Base-by-base conservation (phyloP, 2,797 vertebrate species). In the Gambelia wislizenii region DNA sequence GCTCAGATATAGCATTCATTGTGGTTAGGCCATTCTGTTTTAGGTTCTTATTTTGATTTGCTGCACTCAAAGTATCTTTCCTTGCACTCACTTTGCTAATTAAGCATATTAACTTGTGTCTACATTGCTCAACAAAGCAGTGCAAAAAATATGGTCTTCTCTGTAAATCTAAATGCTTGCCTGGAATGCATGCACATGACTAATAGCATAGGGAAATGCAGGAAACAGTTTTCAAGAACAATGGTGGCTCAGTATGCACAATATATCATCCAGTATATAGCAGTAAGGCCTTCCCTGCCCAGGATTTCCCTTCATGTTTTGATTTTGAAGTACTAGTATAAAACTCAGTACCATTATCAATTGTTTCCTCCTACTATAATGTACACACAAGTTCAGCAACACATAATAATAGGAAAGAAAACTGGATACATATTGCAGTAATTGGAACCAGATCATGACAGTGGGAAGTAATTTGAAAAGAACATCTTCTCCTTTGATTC, bases 231-330 rank as follows among this genome's bases (percentile, higher is more conserved):
- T 52, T 85, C n/a, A 74, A 88, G 75, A 89, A 81, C 8, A 84
- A 18, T 27, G 87, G 78, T 90, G 70, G 84, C 83, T 91, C 83
- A 49, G 89, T 39, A 54, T 87, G 44, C 20, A 80, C 18, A 90
- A 93, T 12, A 70, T 54, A 25, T 42, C 49, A 30, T 92, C n/a
- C 8, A 79, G 81, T 39, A 64, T 89, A 39, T 59, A 91, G 90
- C 87, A 93, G 90, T 86, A 47, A 70, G 83, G 64, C 30, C 67
- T 87, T 91, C 72, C 64, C 91, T 85, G 85, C 87, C 89, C 27
- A 92, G 72, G 69, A 69, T 85, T 92, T 78, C 88, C 86, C 77
- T 39, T 59, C 82, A 86, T 79, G 52, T 94, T 84, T n/a, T 59
- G 54, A 61, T 95, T 86, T 44, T 85, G 77, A 89, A 89, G 59